Evolutionary conservation across 2,888 invertebrate species (phyloP), one percentile per base, ranked within the genome.

Genomic region (Ectropis crepuscularia): DNA sequence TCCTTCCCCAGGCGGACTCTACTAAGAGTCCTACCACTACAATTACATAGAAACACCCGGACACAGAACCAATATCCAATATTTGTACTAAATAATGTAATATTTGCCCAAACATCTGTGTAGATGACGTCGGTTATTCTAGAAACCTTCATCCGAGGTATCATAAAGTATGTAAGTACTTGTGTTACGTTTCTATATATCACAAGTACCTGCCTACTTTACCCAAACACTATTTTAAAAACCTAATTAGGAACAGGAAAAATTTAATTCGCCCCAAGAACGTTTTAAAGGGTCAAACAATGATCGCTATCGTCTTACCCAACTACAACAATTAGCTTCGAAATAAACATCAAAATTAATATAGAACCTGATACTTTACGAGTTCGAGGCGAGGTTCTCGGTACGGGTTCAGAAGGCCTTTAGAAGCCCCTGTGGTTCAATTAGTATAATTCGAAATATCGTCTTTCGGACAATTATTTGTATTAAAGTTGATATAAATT

Each of bases 401-500:
- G 58, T 50, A 39, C 37, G 55, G 59, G 54, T 39, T 57, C 57
- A 59, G 48, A 37, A 11, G 38, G 57, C 63, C 50, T 45, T 54
- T 54, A 65, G 57, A 68, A 67, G 62, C 69, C 69, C 65, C 68
- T 69, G 71, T 67, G 71, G 72, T 70, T 66, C 72, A 74, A 73
- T 74, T 74, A 73, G 67, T 67, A 65, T 65, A 72, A 70, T 73
- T 69, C 67, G 48, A 64, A 69, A 51, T 70, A 66, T 72, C 70
- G 48, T 57, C 53, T 71, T 73, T 59, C 71, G 58, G 59, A 66
- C 67, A 63, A 68, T 69, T 68, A 73, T 71, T 57, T 57, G 63
- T 63, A 67, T 65, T 63, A 28, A 53, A 65, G 66, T 69, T 63
- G 63, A 67, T 62, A 61, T 62, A 63, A 69, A 64, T 67, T 60